phyloP scores from a whole-genome alignment of 1,140 invertebrate species.

The Hydropsyche tenuis region DNA sequence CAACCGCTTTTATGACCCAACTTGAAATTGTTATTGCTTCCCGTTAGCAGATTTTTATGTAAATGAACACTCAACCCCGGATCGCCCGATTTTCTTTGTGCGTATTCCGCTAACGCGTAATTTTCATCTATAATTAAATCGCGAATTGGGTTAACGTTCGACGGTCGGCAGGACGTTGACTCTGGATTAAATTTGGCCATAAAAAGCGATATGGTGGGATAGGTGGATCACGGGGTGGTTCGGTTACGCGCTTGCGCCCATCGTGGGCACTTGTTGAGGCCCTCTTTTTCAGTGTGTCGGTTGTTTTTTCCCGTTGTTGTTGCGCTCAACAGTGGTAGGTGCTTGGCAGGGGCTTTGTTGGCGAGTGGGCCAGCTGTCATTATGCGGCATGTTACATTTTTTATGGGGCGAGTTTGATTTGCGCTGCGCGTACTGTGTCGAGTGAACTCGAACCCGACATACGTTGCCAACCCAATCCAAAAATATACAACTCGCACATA shows the following conservation, averaged over 20 bases:
- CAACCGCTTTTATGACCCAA: conserved; percentile 36
- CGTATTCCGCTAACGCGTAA: too few relatives aligned
- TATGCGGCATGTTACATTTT: conserved; percentile 65
- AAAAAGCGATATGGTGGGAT: too few relatives aligned
- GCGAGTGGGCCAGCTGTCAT: conserved; percentile 66
- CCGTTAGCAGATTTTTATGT: conserved; percentile 14
- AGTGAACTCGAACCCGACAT: conserved; percentile 15
- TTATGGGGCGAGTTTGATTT: conserved; percentile 57
- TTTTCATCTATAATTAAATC: too few relatives aligned
- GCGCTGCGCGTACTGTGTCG: conserved; percentile 33
- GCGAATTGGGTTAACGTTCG: too few relatives aligned
- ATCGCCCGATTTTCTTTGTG: neutral
- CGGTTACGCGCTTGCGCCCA: neutral
- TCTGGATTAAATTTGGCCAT: too few relatives aligned
- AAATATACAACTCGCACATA: too few relatives aligned
- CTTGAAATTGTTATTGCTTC: conserved; percentile 44
- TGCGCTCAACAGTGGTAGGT: conserved; percentile 55
- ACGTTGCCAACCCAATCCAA: neutral
- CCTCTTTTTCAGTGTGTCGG: conserved; percentile 50
- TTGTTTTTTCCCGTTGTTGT: conserved; percentile 62
- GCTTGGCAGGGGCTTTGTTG: conserved; percentile 61
- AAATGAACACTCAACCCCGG: neutral
- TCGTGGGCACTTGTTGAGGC: conserved; percentile 42
- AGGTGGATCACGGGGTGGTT: conserved; percentile 4
- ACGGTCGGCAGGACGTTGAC: too few relatives aligned